A percentile compares a stretch with the other conserved stretches of the same genome.
Evolutionary conservation across 2,888 invertebrate species (phyloP).

Genomic region (Adela reaumurella): DNA sequence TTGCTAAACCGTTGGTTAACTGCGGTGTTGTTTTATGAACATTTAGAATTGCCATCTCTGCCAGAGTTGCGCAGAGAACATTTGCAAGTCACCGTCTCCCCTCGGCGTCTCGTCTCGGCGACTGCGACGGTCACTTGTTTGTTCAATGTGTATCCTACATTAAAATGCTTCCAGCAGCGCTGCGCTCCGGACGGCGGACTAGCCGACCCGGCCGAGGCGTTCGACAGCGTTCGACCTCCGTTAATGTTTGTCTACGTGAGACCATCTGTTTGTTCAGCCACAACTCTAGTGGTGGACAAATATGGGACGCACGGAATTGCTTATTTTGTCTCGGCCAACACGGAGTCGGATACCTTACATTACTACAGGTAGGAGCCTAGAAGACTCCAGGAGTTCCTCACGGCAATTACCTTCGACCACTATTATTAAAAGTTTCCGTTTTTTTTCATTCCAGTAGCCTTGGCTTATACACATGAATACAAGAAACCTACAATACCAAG

Average conservation of each 20-base stretch:
- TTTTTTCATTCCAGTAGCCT: no score
- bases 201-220: constrained; percentile 21
- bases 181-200: constrained; percentile 3
- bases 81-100: neutral
- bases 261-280: constrained; percentile 48
- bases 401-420: no score
- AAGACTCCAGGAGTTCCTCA: neutral
- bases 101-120: neutral
- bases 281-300: constrained; percentile 55
- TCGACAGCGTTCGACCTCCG: constrained; percentile 41
- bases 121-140: neutral
- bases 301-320: constrained; percentile 53
- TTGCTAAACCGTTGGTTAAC: no score
- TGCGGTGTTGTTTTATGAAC: no score
- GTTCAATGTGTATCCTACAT: neutral
- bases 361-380: constrained; percentile 32
- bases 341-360: constrained; percentile 25
- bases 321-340: constrained; percentile 55
- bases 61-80: no score
- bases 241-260: constrained; percentile 53
- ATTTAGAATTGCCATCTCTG: no score
- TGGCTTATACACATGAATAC: no score
- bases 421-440: no score
- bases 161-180: neutral
- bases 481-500: no score